phyloP scores from a whole-genome alignment of 30 jellyfish, hydroid and myxozoan genomes.

The Phacellophora camtschatica region DNA sequence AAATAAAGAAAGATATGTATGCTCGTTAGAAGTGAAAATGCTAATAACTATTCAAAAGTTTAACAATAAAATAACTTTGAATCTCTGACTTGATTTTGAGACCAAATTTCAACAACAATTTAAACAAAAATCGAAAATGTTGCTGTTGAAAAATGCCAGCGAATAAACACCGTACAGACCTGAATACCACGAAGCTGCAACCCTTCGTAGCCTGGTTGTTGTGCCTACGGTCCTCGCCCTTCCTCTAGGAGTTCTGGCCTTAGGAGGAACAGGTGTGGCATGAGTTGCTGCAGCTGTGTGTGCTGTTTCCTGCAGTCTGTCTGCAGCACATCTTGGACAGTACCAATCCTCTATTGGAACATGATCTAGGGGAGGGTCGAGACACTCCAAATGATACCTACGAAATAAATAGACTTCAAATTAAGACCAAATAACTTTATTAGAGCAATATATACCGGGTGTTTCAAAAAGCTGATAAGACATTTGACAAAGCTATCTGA shows the following conservation, averaged over 20 bases:
- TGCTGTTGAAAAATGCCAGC: background rate
- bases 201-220: conserved; percentile 35
- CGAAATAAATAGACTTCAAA: too few species aligned
- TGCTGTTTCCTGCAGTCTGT: background rate
- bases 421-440: too few species aligned
- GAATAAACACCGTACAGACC: background rate
- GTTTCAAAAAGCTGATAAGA: too few species aligned
- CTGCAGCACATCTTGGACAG: conserved; percentile 69
- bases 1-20: too few species aligned
- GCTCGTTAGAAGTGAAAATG: too few species aligned
- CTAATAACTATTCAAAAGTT: too few species aligned
- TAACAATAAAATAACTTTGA: too few species aligned
- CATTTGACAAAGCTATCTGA: too few species aligned
- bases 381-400: conserved; percentile 88
- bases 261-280: background rate
- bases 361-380: conserved; percentile 70
- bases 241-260: conserved; percentile 31
- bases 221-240: conserved; percentile 56
- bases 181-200: conserved; percentile 49
- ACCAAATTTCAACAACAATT: too few species aligned
- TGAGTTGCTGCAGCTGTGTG: background rate
- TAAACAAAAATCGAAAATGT: too few species aligned
- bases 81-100: too few species aligned
- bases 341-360: conserved; percentile 92
- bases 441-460: too few species aligned